Evolutionary conservation across 2,797 vertebrate species (phyloP).

Genomic region (Falco cherrug): DNA sequence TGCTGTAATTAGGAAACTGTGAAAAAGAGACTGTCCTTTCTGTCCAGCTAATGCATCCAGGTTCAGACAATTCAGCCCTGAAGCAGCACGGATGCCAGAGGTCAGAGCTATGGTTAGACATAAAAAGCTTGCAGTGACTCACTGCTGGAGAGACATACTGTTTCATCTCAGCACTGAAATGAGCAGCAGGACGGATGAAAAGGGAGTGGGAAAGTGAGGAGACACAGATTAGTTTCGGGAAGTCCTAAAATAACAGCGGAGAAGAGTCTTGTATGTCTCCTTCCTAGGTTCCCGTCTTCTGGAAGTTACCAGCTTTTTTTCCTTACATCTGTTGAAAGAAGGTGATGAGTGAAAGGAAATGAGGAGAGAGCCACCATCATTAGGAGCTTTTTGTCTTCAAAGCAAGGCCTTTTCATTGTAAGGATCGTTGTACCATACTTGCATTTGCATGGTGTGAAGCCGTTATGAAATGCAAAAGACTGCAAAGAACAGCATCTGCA

Average conservation of each 20-base stretch:
- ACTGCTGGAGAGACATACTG: neutral
- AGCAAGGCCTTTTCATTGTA: neutral
- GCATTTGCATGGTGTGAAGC: neutral
- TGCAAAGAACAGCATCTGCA: neutral
- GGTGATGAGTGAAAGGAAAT: neutral
- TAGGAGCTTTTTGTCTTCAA: neutral
- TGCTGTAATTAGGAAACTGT: neutral
- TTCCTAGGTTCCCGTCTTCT: neutral
- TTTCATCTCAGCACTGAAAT: conserved; percentile 5
- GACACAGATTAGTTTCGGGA: neutral
- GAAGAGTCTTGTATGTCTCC: neutral
- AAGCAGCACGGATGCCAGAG: neutral
- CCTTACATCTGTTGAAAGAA: neutral
- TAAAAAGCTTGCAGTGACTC: neutral
- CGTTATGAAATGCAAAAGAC: neutral
- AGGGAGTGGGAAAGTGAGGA: neutral
- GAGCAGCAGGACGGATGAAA: neutral
- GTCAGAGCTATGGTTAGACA: neutral
- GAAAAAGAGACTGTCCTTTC: neutral
- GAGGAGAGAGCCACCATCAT: neutral
- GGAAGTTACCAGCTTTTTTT: neutral
- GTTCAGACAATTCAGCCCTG: neutral
- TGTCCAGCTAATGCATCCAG: neutral
- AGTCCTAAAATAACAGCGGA: neutral
- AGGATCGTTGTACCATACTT: neutral